Conservation (phyloP, 2,797 vertebrate genomes). For the Masticophis lateralis region DNA sequence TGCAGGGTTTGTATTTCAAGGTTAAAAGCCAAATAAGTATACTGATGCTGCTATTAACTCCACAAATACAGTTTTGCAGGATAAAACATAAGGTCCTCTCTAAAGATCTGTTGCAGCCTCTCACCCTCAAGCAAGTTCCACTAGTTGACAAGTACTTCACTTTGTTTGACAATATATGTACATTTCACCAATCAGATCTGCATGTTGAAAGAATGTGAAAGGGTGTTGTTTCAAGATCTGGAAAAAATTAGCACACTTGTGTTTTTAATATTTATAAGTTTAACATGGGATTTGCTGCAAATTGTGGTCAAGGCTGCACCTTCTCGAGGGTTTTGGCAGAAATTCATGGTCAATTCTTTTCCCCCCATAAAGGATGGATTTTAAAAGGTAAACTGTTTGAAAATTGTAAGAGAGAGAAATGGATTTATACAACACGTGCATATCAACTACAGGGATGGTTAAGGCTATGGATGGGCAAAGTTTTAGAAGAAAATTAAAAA, state of each 20-base stretch:
- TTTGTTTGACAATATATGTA: slow-evolving; percentile 2
- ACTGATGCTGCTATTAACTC: neutral
- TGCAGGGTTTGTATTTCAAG: neutral
- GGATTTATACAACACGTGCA: neutral
- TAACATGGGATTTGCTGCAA: neutral
- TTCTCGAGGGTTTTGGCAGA: slow-evolving; percentile 8
- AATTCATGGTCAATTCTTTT: neutral
- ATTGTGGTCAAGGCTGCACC: neutral
- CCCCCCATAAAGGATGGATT: no score
- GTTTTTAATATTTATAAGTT: slow-evolving; percentile 9
- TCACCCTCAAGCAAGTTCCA: slow-evolving; percentile 5
- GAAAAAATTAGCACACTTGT: neutral
- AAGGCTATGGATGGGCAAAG: neutral
- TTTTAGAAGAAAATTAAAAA: neutral
- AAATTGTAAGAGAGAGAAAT: neutral
- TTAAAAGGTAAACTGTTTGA: neutral
- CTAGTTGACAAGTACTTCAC: neutral
- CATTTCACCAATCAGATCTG: slow-evolving; percentile 4
- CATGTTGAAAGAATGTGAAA: slow-evolving; percentile 4
- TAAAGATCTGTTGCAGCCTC: neutral
- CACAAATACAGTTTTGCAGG: neutral
- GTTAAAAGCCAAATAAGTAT: neutral
- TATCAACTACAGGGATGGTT: neutral
- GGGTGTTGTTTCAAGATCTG: neutral
- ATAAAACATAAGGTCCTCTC: neutral